Base-by-base conservation (phyloP, 1,140 invertebrate species). In the Camponotus vicinus region DNA sequence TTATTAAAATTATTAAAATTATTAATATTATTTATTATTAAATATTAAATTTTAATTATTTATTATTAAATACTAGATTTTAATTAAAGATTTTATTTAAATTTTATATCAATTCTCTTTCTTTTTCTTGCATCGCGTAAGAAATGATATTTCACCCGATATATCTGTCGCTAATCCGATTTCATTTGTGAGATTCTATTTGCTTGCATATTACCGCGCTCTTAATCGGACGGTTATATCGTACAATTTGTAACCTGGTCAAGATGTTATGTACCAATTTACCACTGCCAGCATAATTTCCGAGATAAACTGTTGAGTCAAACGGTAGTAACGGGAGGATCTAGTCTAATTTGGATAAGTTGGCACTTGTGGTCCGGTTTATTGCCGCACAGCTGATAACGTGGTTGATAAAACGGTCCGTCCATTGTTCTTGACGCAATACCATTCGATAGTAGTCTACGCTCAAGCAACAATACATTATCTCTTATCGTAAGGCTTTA, bases 291-390 rank as follows among this genome's bases (percentile, higher is more conserved):
- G 80, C 18, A 73, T 49, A 59, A 40, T 13, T 86, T 80, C 69
- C 32, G 71, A 61, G 84, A 86, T 86, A 88, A 88, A 77, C 34
- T 55, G 18, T 71, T 55, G 57, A 27, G 82, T 49, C 57, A 64
- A 85, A 69, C 13, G 52, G 64, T 15, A 61, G 37, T 55, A 61
- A 11, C 32, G 61, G 52, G 42, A 71, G 73, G 71, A 52, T 61
- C 59, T 61, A 82, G 86, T 34, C 86, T 88, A 92, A 92, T 92
- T 91, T 86, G 66, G 77, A 86, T 88, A 88, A 91, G 91, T 90
- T 86, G 91, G 52, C 86, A 90, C 91, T 92, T 91, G 92, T 89
- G 92, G 80, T 88, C 91, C 79, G 89, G 75, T 92, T 92, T 61
- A 86, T 69, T 45, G 34, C 77, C 37, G 21, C 34, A 42, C 42